Percentiles rank a stretch among this genome's conserved stretches.
These are phyloP conservation scores for Caranx melampygus DNA, from an alignment of 2,113 vertebrate genomes.

Conservation along the genomic window DNA sequence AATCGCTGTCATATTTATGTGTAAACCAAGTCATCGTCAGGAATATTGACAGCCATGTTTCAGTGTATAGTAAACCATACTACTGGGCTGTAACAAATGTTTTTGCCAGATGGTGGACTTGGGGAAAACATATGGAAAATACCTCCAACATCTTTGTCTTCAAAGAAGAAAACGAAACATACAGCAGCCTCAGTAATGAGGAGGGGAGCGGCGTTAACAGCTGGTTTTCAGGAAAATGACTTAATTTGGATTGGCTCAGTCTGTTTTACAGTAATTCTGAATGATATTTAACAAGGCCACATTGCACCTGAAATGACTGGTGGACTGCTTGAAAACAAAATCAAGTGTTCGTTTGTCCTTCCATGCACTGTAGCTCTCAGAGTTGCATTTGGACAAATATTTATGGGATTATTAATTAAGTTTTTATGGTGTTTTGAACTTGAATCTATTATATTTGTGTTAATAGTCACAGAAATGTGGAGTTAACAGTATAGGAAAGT, in stretches of 20 bases:
- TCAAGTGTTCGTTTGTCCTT: background rate
- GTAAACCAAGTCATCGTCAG: background rate
- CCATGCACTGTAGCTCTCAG: background rate
- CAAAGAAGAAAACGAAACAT: constrained; percentile 1
- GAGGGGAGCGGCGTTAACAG: background rate
- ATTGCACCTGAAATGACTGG: background rate
- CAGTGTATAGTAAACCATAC: background rate
- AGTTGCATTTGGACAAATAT: background rate
- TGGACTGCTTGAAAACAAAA: background rate
- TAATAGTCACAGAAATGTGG: background rate
- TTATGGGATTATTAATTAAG: background rate
- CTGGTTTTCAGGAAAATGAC: background rate
- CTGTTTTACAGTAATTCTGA: constrained; percentile 12
- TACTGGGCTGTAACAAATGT: background rate
- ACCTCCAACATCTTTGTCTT: constrained; percentile 12
- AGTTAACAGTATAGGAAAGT: background rate
- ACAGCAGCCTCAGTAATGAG: background rate
- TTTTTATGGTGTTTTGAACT: background rate
- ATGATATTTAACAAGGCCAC: background rate
- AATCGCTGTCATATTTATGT: background rate
- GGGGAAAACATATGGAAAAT: background rate
- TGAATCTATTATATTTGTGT: background rate
- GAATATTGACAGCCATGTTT: background rate
- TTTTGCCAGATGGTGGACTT: constrained; percentile 5
- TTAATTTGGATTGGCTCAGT: background rate